Evolutionary conservation across 2,113 vertebrate genomes (phyloP), one percentile per base, ranked within the genome.

Genomic region (Ceyx margarethae): DNA sequence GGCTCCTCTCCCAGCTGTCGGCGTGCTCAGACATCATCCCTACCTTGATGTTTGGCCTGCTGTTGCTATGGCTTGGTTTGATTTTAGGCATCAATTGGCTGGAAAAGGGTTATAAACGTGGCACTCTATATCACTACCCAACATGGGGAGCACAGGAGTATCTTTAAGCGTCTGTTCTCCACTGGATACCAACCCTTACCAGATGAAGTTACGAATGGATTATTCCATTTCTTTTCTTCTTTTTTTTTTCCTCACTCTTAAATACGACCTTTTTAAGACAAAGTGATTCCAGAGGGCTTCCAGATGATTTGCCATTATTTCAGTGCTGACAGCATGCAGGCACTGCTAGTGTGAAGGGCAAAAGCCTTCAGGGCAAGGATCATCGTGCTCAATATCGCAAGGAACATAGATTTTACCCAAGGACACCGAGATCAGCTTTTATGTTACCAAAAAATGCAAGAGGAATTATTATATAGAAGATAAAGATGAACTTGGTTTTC

Each of bases 261-360:
- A 89, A 80, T 76, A 73, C 0, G 0, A 89, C 87, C 91, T 94
- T 93, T 56, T 94, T 88, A 73, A 89, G 74, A 92, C 68, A 85
- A 89, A 93, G 64, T 77, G 78, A 76, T 94, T 93, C 91, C 92
- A 95, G 94, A 91, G 92, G 71, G 78, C 91, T 93, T 94, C 87
- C 74, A 92, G 75, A 85, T 91, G 89, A 92, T 81, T 89, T 82
- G 64, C 58, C 84, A 21, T 79, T 85, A 87, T 85, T 89, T 76
- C 86, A 77, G 71, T 31, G 68, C 75, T 80, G 81, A 91, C 8
- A 25, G 72, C 71, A 60, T 22, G 22, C 62, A 87, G 91, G n/a
- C 50, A 45, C 21, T 75, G 57, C 51, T 82, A 35, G 71, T 66
- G 86, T 62, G 84, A 93, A 87, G 84, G 83, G 67, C 40, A 89